Base-by-base conservation (phyloP, 2,797 vertebrate genomes). In the Nasua narica region DNA sequence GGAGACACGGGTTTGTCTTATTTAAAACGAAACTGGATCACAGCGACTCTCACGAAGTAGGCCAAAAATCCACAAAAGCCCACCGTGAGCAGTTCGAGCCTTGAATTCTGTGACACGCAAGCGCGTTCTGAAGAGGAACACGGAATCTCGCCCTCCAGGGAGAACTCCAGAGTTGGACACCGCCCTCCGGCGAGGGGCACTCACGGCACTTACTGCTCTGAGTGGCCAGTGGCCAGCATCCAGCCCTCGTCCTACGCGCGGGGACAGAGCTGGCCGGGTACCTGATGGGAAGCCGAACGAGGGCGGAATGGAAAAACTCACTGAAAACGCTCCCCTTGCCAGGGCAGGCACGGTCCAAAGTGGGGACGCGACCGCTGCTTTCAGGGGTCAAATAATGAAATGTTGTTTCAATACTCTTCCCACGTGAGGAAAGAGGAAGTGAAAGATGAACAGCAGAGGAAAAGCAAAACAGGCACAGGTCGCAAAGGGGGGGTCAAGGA, bases 221-320 rank as follows among this genome's bases (percentile, higher is more conserved):
- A 70, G 35, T 0, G 19, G 83, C 14, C 48, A 70, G n/a, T 43
- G 35, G 48, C 43, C 19, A 1, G 69, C 25, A 1, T 8, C 37
- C 37, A 18, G 25, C 29, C 52, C 37, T 18, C 46, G 58, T 40
- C 91, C 35, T 19, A 50, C 40, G 37, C 32, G 18, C 58, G n/a
- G 2, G 60, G 83, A 84, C 87, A 40, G 79, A 74, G 35, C 78
- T 23, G 83, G 87, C 78, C 1, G 12, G 32, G 69, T 62, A 72
- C 74, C 78, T 74, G 87, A 86, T 74, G 91, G 96, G 87, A 89
- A 83, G 84, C 25, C 56, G 15, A 78, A 92, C 0, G 8, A 35
- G 32, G 23, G 27, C 78, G 76, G 67, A 93, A 81, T 89, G 84
- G 96, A 70, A 95, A 97, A 92, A 77, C 35, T 76, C 87, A 87